Evolutionary conservation across 2,888 invertebrate species (phyloP).

Genomic region (Oligia fasciuncula): DNA sequence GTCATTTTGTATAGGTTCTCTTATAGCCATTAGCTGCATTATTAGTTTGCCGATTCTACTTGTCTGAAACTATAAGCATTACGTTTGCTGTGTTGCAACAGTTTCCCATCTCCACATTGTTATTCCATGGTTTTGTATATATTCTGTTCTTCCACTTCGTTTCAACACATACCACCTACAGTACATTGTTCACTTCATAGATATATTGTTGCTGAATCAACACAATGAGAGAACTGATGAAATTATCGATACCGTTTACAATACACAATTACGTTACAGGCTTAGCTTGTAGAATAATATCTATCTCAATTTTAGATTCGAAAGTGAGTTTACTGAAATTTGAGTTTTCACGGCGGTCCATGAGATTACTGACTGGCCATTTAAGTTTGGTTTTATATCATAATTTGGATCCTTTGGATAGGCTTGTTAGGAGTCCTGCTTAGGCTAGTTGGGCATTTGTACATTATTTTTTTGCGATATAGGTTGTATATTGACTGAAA

Average conservation of each 20-base stretch:
- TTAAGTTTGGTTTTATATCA: not conserved
- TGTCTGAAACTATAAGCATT: not conserved
- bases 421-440: not conserved
- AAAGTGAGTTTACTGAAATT: conserved; percentile 17
- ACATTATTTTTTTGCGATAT: not conserved
- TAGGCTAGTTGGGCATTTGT: not conserved
- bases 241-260: conserved; percentile 54
- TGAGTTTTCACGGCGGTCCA: conserved; percentile 5
- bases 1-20: not conserved
- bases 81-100: not conserved
- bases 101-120: not conserved
- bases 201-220: conserved; percentile 44
- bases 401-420: not conserved
- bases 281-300: conserved; percentile 6
- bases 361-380: not conserved
- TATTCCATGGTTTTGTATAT: conserved; percentile 22
- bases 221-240: conserved; percentile 55
- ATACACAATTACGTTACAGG: conserved; percentile 41
- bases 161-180: conserved; percentile 48
- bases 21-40: not conserved
- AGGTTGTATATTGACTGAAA: not conserved
- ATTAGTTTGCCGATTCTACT: not conserved
- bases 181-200: conserved; percentile 29
- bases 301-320: conserved; percentile 13
- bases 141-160: conserved; percentile 13